Percentiles rank a stretch among this genome's conserved stretches.
These are phyloP conservation scores for Anniella stebbinsi DNA, from an alignment of 2,797 vertebrate species.

Conservation along the genomic window DNA sequence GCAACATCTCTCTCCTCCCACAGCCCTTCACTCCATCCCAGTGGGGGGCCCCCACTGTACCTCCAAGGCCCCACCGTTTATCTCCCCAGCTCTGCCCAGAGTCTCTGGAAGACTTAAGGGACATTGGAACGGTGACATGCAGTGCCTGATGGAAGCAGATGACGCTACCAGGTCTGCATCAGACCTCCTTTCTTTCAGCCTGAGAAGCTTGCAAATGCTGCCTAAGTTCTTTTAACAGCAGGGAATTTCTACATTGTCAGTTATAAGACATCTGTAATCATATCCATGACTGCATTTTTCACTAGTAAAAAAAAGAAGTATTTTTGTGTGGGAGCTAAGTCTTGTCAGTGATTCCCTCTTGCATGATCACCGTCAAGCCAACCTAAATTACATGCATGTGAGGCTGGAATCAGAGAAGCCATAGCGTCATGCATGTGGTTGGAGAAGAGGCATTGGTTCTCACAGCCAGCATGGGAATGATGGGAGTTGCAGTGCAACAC, in stretches of 20 bases:
- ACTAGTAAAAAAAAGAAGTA: not conserved
- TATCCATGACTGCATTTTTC: constrained; percentile 12
- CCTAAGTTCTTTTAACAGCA: constrained; percentile 34
- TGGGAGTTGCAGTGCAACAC: no score
- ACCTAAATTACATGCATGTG: not conserved
- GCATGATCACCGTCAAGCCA: not conserved
- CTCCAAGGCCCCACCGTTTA: no score
- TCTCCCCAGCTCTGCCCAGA: no score
- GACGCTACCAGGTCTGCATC: not conserved
- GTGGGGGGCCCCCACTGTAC: no score
- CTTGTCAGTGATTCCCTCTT: not conserved
- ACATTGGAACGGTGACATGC: no score
- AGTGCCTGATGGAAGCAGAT: not conserved
- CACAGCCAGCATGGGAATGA: no score
- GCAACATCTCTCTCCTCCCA: no score
- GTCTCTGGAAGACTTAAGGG: no score
- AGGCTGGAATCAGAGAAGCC: not conserved
- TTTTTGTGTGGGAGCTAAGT: not conserved
- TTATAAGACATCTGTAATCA: constrained; percentile 48
- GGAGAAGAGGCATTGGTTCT: not conserved
- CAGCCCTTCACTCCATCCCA: no score
- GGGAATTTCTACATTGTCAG: constrained; percentile 37
- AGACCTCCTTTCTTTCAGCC: not conserved
- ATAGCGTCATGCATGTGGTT: not conserved
- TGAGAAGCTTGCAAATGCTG: not conserved